These are phyloP conservation scores for Trichopoda pennipes DNA, from an alignment of 2,888 invertebrate species.

Conservation along the genomic window DNA sequence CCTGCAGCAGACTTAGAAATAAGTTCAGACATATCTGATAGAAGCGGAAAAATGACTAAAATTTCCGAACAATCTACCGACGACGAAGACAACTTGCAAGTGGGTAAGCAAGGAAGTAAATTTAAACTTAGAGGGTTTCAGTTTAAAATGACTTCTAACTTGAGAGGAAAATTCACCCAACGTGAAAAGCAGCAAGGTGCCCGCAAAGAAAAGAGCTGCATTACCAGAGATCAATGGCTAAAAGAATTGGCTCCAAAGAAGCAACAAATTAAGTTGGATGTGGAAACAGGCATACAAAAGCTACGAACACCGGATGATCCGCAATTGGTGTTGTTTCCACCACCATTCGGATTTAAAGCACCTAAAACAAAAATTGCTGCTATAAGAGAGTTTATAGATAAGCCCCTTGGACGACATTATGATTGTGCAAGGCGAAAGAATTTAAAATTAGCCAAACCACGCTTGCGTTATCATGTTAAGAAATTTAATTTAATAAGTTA, in stretches of 20 bases:
- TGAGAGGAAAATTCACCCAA: slow-evolving; percentile 76
- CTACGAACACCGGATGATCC: slow-evolving; percentile 74
- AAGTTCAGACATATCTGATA: slow-evolving; percentile 71
- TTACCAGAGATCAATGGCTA: slow-evolving; percentile 79
- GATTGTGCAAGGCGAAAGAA: slow-evolving; percentile 74
- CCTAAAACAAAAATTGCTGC: slow-evolving; percentile 62
- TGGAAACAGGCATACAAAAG: slow-evolving; percentile 74
- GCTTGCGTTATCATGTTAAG: slow-evolving; percentile 74
- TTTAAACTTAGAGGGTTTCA: slow-evolving; percentile 79
- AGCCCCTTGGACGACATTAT: slow-evolving; percentile 76
- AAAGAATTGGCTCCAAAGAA: slow-evolving; percentile 75
- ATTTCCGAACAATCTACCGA: slow-evolving; percentile 77
- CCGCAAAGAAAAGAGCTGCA: slow-evolving; percentile 75
- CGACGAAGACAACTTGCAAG: slow-evolving; percentile 77
- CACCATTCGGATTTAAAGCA: slow-evolving; percentile 67
- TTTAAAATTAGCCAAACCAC: slow-evolving; percentile 76
- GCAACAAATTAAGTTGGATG: slow-evolving; percentile 73
- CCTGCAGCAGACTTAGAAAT: slow-evolving; percentile 73
- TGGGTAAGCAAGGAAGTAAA: slow-evolving; percentile 75
- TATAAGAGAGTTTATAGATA: slow-evolving; percentile 71
- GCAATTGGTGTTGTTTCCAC: slow-evolving; percentile 74
- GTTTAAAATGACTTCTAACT: slow-evolving; percentile 75
- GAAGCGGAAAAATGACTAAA: slow-evolving; percentile 63
- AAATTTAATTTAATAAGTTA: slow-evolving; percentile 79
- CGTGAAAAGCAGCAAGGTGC: slow-evolving; percentile 72